Evolutionary conservation across 2,888 invertebrate species (phyloP).

Genomic region (Nomada fabriciana): DNA sequence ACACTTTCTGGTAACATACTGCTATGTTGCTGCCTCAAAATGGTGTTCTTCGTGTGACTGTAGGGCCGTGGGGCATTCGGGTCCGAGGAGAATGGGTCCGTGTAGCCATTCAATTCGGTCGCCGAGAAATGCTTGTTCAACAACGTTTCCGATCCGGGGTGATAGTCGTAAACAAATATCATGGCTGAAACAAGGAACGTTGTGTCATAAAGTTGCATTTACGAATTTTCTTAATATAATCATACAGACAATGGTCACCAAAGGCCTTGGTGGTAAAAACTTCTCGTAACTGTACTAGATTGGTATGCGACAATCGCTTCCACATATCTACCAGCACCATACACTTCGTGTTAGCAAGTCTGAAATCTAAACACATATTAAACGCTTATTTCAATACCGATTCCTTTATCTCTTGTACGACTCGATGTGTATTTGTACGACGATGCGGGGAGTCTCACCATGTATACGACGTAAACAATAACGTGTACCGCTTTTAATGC

Average conservation of each 20-base stretch:
- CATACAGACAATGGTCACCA: slow-evolving; percentile 95
- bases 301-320: slow-evolving; percentile 98
- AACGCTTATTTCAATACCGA: slow-evolving; percentile 48
- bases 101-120: slow-evolving; percentile 87
- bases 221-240: not conserved
- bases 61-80: slow-evolving; percentile 92
- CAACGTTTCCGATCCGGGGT: slow-evolving; percentile 95
- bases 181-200: slow-evolving; percentile 88
- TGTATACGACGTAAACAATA: slow-evolving; percentile 96
- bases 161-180: slow-evolving; percentile 98
- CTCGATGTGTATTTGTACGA: not conserved
- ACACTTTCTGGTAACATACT: slow-evolving; percentile 94
- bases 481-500: slow-evolving; percentile 93
- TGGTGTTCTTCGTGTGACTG: slow-evolving; percentile 93
- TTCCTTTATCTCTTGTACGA: not conserved
- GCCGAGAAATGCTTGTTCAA: slow-evolving; percentile 93
- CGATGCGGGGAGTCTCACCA: slow-evolving; percentile 84
- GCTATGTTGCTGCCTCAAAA: slow-evolving; percentile 90
- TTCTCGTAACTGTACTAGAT: slow-evolving; percentile 96
- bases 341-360: slow-evolving; percentile 93
- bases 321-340: slow-evolving; percentile 95
- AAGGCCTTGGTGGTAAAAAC: slow-evolving; percentile 98
- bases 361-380: slow-evolving; percentile 87
- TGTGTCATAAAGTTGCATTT: slow-evolving; percentile 20
- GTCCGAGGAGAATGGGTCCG: slow-evolving; percentile 93